Evolutionary conservation across 2,888 invertebrate genomes (phyloP).

Genomic region (Ecliptopera silaceata): DNA sequence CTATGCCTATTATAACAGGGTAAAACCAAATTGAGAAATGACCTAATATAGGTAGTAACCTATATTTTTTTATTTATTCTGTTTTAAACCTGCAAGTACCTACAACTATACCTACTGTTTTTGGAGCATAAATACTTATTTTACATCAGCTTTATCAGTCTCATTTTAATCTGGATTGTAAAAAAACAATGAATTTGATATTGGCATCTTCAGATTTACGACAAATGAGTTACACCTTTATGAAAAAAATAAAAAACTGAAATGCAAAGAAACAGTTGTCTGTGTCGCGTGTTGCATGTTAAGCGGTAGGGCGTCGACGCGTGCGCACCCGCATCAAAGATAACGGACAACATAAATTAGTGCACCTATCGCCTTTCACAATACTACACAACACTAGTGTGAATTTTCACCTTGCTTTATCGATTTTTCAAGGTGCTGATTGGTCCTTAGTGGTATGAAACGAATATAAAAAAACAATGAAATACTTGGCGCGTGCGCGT

Average conservation of each 20-base stretch:
- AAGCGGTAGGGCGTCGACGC: constrained; percentile 51
- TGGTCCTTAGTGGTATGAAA: constrained; percentile 30
- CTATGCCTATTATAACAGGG: no score
- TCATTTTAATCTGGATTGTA: no score
- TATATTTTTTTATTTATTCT: no score
- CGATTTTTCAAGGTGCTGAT: constrained; percentile 41
- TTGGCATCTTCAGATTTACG: background rate
- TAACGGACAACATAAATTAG: constrained; percentile 79
- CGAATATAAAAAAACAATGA: constrained; percentile 1
- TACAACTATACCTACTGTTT: no score
- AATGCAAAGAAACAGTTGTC: constrained; percentile 56
- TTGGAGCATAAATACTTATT: no score
- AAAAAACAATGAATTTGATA: background rate
- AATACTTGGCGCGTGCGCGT: constrained; percentile 20
- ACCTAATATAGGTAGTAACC: no score
- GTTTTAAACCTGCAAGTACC: no score
- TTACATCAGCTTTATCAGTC: no score
- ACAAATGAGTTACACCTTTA: constrained; percentile 18
- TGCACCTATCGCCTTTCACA: constrained; percentile 75
- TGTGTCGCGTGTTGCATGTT: constrained; percentile 72
- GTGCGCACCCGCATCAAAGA: constrained; percentile 77
- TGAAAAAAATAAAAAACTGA: constrained; percentile 28
- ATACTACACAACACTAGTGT: constrained; percentile 62
- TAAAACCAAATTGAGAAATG: no score
- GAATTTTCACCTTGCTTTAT: constrained; percentile 76